Evolutionary conservation across 92 coral and sea anemone species (phyloP), one percentile per base, ranked within the genome.

Genomic region (Actinernus sp.): DNA sequence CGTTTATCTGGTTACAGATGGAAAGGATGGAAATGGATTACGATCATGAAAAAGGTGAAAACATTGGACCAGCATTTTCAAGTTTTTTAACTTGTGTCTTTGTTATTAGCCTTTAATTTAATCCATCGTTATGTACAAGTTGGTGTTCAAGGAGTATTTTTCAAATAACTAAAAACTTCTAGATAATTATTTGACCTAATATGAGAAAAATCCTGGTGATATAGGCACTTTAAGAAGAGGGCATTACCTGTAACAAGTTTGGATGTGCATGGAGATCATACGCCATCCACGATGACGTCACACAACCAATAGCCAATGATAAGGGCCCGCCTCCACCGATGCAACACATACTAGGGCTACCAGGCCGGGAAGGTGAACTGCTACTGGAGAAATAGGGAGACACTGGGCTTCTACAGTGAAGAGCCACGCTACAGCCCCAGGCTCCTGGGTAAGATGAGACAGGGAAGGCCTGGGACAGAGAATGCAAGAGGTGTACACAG

Each of bases 261-360:
- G 76, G 92, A 71, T 95, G 99, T 4, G 95, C 99, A 71, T 67
- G 81, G 17, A 95, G 68, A 71, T 91, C 93, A 55, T 91, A 95
- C 22, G 97, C 93, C 37, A 95, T 74, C 93, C 89, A 84, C 6
- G 99, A 95, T 23, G 96, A 87, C 26, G 91, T 91, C 76, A 95
- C 84, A 49, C 89, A 82, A 4, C 86, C 88, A n/a, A 95, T 90
- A 14, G 81, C 92, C 38, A 87, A 64, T 17, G 99, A 70, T 54
- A 95, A 53, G n/a, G 97, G 83, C 3, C 99, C 99, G 16, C 97
- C 97, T 70, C 96, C 96, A 68, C 93, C 97, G 60, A 82, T 80
- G 74, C 99, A 90, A 14, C 82, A 69, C 45, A 89, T 61, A 18
- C 74, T 70, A 3, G 95, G 90, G 40, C 91, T 73, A 5, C 85